Conservation (phyloP, 23 tunicate species). For the Corella eumyota region DNA sequence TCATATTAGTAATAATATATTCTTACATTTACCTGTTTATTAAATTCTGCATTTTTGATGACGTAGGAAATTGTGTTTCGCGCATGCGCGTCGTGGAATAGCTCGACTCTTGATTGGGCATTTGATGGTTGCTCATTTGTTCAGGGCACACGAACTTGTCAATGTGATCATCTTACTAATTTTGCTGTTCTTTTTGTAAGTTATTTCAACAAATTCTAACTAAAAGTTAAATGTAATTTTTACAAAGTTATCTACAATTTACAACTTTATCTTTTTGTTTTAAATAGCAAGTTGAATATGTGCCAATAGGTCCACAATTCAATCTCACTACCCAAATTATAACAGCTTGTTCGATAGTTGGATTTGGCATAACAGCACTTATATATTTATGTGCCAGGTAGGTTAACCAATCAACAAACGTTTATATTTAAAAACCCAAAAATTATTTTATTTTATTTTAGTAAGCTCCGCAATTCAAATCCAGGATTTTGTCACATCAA, state of each 20-base stretch:
- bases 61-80: no score
- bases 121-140: no score
- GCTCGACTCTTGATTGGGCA: no score
- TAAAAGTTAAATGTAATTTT: not conserved
- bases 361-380: not conserved
- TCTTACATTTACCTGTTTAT: no score
- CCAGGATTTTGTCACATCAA: slow-evolving; percentile 6
- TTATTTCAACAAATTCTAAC: not conserved
- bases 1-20: no score
- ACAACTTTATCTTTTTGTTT: no score
- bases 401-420: not conserved
- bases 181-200: slow-evolving; percentile 1
- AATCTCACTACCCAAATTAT: not conserved
- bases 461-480: slow-evolving; percentile 1
- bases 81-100: no score
- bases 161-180: slow-evolving; percentile 4
- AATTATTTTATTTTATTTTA: not conserved
- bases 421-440: no score
- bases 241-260: no score
- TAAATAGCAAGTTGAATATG: no score
- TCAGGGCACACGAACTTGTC: not conserved
- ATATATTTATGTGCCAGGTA: not conserved
- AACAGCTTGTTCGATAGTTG: not conserved
- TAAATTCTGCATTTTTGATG: no score
- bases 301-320: no score